A percentile compares a stretch with the other conserved stretches of the same genome.
Conservation (phyloP, 1,140 invertebrate species). For the Drosophila kohkoa region DNA sequence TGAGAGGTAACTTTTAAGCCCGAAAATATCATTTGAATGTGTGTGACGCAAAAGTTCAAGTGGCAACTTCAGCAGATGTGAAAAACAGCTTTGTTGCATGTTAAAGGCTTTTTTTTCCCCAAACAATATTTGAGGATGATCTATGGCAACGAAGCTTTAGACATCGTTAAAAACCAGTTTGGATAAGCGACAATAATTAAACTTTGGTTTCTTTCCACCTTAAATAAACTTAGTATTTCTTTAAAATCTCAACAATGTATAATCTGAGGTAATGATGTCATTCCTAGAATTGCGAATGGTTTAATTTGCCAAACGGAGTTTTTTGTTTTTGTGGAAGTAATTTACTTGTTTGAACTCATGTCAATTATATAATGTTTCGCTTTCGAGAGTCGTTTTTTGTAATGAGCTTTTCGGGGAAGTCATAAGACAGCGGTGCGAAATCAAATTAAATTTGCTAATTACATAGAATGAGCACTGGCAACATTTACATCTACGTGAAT, state of each 20-base stretch:
- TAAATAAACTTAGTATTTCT: not conserved
- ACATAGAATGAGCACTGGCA: not conserved
- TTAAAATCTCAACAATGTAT: not conserved
- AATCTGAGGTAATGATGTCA: not conserved
- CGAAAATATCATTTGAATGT: slow-evolving; percentile 16
- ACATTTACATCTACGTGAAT: slow-evolving; percentile 4
- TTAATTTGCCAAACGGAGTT: not conserved
- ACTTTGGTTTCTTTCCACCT: not conserved
- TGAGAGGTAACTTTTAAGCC: slow-evolving; percentile 13
- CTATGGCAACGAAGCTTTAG: not conserved
- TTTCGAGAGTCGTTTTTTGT: not conserved
- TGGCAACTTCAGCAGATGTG: slow-evolving; percentile 12
- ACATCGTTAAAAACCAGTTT: not conserved
- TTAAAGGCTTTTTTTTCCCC: not conserved
- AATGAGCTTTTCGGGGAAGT: slow-evolving; percentile 28
- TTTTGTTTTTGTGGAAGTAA: not conserved
- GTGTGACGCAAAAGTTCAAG: not conserved
- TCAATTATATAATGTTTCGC: slow-evolving; percentile 29
- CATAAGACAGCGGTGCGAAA: slow-evolving; percentile 20
- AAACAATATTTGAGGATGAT: not conserved
- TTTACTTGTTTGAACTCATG: slow-evolving; percentile 19
- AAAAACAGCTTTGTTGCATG: slow-evolving; percentile 7
- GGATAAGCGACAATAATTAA: not conserved
- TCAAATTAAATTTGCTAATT: slow-evolving; percentile 61
- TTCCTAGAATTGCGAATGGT: not conserved